Evolutionary conservation across 2,113 vertebrate genomes (phyloP).

Genomic region (Tenebrosternarchus preto): DNA sequence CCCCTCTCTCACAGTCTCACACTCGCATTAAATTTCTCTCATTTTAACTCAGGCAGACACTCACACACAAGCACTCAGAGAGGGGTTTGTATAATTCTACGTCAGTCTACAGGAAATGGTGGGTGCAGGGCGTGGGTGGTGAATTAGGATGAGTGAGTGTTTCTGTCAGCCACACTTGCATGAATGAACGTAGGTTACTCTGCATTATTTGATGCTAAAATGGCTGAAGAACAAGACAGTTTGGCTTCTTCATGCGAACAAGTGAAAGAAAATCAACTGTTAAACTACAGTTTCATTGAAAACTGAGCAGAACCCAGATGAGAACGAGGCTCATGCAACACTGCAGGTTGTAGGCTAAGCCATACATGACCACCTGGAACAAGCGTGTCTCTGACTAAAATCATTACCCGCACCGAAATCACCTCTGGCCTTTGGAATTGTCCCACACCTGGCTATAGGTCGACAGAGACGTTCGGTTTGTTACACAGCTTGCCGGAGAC

Average conservation of each 20-base stretch:
- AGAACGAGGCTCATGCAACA: too few species aligned
- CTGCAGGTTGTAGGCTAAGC: too few species aligned
- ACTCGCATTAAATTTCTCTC: constrained; percentile 7
- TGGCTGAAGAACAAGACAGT: not conserved
- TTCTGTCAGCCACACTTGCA: not conserved
- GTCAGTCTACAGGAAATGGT: not conserved
- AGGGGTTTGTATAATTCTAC: not conserved
- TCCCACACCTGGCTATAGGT: too few species aligned
- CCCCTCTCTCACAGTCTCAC: not conserved
- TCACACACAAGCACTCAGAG: constrained; percentile 42
- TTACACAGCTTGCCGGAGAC: not conserved
- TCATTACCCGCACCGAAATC: too few species aligned
- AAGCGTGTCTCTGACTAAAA: too few species aligned
- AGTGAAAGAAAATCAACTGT: not conserved
- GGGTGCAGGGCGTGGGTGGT: not conserved
- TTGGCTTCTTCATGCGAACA: not conserved
- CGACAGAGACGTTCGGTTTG: not conserved
- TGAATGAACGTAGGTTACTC: not conserved
- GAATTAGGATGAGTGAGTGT: not conserved
- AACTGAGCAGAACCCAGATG: too few species aligned
- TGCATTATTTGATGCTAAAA: not conserved
- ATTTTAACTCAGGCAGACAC: constrained; percentile 30
- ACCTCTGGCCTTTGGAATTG: too few species aligned
- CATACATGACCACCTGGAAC: too few species aligned
- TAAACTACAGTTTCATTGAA: not conserved